A percentile compares a stretch with the other conserved stretches of the same genome.
Conservation (phyloP, 2,888 invertebrate species). For the Netelia inedita region DNA sequence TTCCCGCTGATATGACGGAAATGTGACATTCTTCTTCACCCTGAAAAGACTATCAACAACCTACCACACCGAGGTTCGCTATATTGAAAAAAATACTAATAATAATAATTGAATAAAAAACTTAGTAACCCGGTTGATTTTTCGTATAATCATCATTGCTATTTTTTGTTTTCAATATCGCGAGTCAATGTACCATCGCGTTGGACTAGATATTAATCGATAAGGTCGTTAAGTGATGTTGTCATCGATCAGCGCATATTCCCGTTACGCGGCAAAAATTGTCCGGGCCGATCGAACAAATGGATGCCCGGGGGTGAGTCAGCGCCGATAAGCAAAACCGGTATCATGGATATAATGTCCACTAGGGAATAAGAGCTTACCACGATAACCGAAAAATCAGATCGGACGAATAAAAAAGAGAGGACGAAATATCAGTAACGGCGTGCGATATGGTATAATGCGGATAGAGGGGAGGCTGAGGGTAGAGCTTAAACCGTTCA, state of each 20-base stretch:
- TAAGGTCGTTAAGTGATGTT: slow-evolving; percentile 40
- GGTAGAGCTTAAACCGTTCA: slow-evolving; percentile 45
- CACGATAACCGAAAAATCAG: slow-evolving; percentile 48
- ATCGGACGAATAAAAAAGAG: slow-evolving; percentile 12
- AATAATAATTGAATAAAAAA: not conserved
- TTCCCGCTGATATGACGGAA: not conserved
- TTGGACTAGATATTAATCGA: slow-evolving; percentile 53
- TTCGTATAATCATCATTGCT: not conserved
- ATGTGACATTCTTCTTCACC: too few relatives aligned
- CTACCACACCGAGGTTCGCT: too few relatives aligned
- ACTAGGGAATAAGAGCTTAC: slow-evolving; percentile 31
- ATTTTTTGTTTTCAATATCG: not conserved
- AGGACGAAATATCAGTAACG: slow-evolving; percentile 25
- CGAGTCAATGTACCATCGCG: slow-evolving; percentile 4
- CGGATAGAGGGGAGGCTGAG: not conserved
- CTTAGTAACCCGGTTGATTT: not conserved
- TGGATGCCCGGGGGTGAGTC: slow-evolving; percentile 1
- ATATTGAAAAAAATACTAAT: too few relatives aligned
- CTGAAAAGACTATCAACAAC: too few relatives aligned
- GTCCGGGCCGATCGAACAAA: slow-evolving; percentile 22
- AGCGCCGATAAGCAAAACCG: slow-evolving; percentile 38
- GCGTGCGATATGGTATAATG: slow-evolving; percentile 31
- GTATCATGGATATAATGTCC: slow-evolving; percentile 50
- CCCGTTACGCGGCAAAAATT: not conserved
- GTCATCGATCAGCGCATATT: slow-evolving; percentile 53